phyloP scores from a whole-genome alignment of 2,888 invertebrate genomes.

The Metopia argyrocephala region DNA sequence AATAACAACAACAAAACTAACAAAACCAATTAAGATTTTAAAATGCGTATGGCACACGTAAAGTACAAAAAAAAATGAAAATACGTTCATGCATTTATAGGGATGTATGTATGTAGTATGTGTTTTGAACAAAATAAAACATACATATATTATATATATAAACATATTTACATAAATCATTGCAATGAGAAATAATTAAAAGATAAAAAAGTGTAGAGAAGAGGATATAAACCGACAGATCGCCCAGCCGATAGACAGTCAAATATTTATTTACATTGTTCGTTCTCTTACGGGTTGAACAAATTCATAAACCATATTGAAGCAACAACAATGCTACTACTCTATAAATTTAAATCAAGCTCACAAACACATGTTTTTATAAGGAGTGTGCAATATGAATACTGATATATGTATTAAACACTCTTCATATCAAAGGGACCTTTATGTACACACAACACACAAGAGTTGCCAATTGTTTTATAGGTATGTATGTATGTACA shows the following conservation, averaged over 20 bases:
- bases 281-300: conserved; percentile 54
- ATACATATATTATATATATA: not conserved
- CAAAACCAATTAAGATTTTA: conserved; percentile 64
- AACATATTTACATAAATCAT: not conserved
- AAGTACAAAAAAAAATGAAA: not conserved
- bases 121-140: not conserved
- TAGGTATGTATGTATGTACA: too few relatives aligned
- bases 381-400: not conserved
- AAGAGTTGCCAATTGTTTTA: not conserved
- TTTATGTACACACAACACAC: not conserved
- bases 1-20: conserved; percentile 16
- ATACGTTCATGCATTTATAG: not conserved
- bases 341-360: not conserved
- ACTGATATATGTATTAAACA: conserved; percentile 53
- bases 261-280: conserved; percentile 31
- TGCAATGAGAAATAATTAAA: not conserved
- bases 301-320: conserved; percentile 56
- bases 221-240: conserved; percentile 6
- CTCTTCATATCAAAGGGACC: conserved; percentile 41
- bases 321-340: conserved; percentile 12
- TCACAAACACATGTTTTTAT: not conserved
- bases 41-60: conserved; percentile 59
- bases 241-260: not conserved
- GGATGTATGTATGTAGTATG: too few relatives aligned
- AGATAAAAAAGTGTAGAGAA: not conserved